These are phyloP conservation scores for Drosophila limbata DNA, from an alignment of 2,888 invertebrate species.

Conservation along the genomic window DNA sequence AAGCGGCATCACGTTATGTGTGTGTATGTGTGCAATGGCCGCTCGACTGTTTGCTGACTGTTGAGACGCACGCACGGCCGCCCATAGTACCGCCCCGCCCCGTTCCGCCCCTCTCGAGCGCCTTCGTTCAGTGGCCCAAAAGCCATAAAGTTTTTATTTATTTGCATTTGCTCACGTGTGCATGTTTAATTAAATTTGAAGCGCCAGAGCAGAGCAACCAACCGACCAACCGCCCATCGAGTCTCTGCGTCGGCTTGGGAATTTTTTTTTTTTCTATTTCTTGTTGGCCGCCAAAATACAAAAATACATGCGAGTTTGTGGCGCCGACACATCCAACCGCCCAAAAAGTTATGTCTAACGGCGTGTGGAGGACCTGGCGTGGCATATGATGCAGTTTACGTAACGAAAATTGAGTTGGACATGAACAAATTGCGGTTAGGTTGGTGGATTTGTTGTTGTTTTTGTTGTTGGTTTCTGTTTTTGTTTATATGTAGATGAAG, in stretches of 20 bases:
- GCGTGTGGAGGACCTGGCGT: conserved; percentile 32
- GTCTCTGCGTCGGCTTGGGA: conserved; percentile 53
- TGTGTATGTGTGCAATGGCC: conserved; percentile 38
- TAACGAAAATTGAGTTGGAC: conserved; percentile 81
- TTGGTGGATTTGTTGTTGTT: conserved; percentile 48
- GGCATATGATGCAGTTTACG: conserved; percentile 80
- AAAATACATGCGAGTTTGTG: conserved; percentile 54
- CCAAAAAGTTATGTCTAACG: conserved; percentile 75
- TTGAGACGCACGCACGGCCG: conserved; percentile 73
- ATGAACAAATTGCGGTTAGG: conserved; percentile 78
- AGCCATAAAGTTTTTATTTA: conserved; percentile 81
- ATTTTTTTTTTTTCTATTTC: conserved; percentile 25
- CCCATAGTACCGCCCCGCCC: conserved; percentile 15
- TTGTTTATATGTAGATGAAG: conserved; percentile 26
- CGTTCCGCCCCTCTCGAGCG: neutral
- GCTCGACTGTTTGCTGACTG: conserved; percentile 51
- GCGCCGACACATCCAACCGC: conserved; percentile 36
- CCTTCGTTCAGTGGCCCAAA: conserved; percentile 49
- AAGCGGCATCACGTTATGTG: conserved; percentile 25
- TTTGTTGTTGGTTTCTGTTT: conserved; percentile 32
- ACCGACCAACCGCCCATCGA: conserved; percentile 41
- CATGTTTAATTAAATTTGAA: conserved; percentile 83
- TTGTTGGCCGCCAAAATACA: conserved; percentile 50
- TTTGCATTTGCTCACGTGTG: conserved; percentile 82
- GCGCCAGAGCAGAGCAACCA: conserved; percentile 62